Base-by-base conservation (phyloP, 2,797 vertebrate species). In the Falco novaeseelandiae region DNA sequence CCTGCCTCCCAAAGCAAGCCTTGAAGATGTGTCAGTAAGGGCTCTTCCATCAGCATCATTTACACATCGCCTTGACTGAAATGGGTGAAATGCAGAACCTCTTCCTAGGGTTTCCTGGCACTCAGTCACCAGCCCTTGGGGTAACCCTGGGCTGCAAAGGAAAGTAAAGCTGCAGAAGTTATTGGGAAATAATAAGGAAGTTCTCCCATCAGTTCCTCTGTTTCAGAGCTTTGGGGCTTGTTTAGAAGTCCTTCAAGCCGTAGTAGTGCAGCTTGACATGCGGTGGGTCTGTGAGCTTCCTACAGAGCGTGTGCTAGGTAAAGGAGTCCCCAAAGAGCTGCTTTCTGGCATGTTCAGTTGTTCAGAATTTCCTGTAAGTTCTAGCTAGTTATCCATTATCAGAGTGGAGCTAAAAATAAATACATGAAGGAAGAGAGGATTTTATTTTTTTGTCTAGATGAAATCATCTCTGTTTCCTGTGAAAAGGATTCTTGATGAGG, bases 211-310 rank as follows among this genome's bases (percentile, higher is more conserved):
- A 4, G 62, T 55, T 78, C 65, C 40, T 54, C 55, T 54, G 25
- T 12, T 55, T 25, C 2, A 0, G 61, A 44, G 52, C 34, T 65
- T 65, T 57, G 71, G 46, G 55, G 27, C 13, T 46, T 79, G 65
- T 40, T 25, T 48, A n/a, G 57, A 42, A 25, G 25, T 30, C 13
- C 49, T 48, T 25, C 20, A 13, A 48, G 74, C 25, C 17, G 72
- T 12, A 32, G 36, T 11, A 22, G 19, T 0, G 20, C 7, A 0
- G n/a, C 23, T 78, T 6, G 1, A 18, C 1, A 0, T 10, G 29
- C 4, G 2, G n/a, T 5, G 29, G 46, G 48, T 23, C 34, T 46
- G 30, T 2, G 9, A 29, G 65, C 13, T 23, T 55, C 23, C 25
- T 16, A 19, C 19, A 0, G 38, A 27, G 23, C 10, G 3, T 38